Percentiles rank a stretch among this genome's conserved stretches.
Conservation (phyloP, 2,797 vertebrate genomes). For the Aselliscus stoliczkanus region DNA sequence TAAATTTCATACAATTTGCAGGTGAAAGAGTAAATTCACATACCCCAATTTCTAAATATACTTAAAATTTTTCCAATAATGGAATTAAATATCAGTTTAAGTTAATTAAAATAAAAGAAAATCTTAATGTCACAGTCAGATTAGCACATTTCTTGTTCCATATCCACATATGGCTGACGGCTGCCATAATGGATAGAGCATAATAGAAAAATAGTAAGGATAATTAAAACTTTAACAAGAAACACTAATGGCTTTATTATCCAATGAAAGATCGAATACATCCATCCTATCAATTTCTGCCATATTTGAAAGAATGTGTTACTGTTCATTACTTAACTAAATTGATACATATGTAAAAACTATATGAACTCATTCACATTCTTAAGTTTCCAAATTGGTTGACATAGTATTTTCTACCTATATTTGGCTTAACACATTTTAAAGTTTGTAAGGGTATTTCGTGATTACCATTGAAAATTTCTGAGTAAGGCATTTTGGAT, state of each 20-base stretch:
- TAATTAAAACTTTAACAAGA: conserved; percentile 50
- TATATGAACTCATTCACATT: background rate
- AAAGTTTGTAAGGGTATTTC: background rate
- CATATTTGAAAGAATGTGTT: background rate
- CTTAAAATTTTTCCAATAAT: background rate
- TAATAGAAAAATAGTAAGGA: conserved; percentile 36
- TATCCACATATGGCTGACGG: background rate
- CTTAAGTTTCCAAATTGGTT: background rate
- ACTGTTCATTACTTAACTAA: conserved; percentile 12
- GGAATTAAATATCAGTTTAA: background rate
- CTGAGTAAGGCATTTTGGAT: background rate
- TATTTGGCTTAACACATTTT: background rate
- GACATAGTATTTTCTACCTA: background rate
- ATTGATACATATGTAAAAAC: background rate
- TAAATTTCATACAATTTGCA: background rate
- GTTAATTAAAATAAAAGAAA: conserved; percentile 3
- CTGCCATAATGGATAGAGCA: background rate
- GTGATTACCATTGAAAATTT: background rate
- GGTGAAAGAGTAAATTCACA: background rate
- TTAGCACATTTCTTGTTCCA: background rate
- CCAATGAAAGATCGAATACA: conserved; percentile 16
- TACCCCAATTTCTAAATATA: background rate
- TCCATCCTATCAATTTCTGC: background rate
- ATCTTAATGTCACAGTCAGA: background rate
- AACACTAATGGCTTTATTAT: background rate